Conservation (phyloP, 1,140 invertebrate genomes). For the Cataglyphis hispanica region DNA sequence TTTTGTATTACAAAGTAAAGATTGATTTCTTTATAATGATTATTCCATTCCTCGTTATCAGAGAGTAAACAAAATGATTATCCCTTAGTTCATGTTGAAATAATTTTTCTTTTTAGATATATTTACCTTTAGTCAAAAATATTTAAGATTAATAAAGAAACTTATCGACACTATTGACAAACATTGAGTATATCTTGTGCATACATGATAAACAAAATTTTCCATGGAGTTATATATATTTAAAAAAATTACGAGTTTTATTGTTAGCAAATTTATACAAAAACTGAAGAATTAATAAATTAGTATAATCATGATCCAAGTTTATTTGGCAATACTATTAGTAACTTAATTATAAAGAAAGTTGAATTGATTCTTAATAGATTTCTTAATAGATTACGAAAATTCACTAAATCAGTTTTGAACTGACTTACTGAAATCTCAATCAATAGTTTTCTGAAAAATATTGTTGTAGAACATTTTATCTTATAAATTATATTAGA, state of each 20-base stretch:
- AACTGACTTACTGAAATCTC: not conserved
- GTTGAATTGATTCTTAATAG: not conserved
- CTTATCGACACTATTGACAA: not conserved
- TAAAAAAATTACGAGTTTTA: not conserved
- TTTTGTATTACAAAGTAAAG: not conserved
- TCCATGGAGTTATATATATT: not conserved
- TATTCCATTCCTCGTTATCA: not conserved
- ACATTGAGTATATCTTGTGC: not conserved
- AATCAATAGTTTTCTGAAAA: not conserved
- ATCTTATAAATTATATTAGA: conserved; percentile 8
- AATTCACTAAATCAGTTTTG: not conserved
- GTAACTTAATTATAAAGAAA: not conserved
- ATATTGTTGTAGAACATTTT: not conserved
- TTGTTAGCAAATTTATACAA: not conserved
- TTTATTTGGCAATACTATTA: not conserved
- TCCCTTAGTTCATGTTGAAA: not conserved
- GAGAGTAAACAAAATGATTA: not conserved
- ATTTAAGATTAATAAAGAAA: not conserved
- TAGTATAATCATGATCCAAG: not conserved
- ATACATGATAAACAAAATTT: not conserved
- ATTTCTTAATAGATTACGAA: not conserved
- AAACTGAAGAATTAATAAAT: not conserved
- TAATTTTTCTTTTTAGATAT: not conserved
- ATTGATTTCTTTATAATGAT: not conserved
- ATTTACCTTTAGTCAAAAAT: not conserved